Conservation (phyloP, 2,113 vertebrate species). For the Catharus bicknelli region DNA sequence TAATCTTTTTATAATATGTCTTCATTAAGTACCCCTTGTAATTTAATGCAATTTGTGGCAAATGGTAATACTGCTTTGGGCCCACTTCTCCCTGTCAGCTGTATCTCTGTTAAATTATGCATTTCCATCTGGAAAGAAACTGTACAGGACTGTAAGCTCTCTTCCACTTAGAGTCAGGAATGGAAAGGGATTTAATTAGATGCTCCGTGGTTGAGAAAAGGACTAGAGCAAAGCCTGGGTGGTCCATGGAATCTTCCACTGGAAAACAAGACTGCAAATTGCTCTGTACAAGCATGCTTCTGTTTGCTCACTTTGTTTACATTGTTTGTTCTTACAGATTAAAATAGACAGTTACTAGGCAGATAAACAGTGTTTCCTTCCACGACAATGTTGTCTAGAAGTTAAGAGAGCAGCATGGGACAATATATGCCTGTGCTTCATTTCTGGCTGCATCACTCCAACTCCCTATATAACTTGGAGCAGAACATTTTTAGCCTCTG, state of each 20-base stretch:
- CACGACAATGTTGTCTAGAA: conserved; percentile 27
- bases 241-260: conserved; percentile 43
- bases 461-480: neutral
- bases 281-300: conserved; percentile 40
- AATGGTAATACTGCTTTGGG: conserved; percentile 67
- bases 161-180: conserved; percentile 62
- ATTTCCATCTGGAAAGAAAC: conserved; percentile 74
- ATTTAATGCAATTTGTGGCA: conserved; percentile 65
- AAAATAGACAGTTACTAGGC: conserved; percentile 56
- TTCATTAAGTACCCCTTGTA: conserved; percentile 67
- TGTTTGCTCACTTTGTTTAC: conserved; percentile 69
- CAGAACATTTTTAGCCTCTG: neutral
- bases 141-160: conserved; percentile 54
- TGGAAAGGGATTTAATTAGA: conserved; percentile 72
- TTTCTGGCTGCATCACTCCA: neutral
- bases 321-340: conserved; percentile 66
- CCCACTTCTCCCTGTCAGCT: conserved; percentile 71
- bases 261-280: conserved; percentile 51
- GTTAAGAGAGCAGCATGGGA: conserved; percentile 16
- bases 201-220: conserved; percentile 57
- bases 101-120: conserved; percentile 76
- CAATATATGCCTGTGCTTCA: neutral
- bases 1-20: conserved; percentile 52
- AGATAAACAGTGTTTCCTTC: conserved; percentile 53
- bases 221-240: conserved; percentile 64